These are phyloP conservation scores for Zonotrichia albicollis DNA, from an alignment of 2,797 vertebrate genomes.

Conservation along the genomic window DNA sequence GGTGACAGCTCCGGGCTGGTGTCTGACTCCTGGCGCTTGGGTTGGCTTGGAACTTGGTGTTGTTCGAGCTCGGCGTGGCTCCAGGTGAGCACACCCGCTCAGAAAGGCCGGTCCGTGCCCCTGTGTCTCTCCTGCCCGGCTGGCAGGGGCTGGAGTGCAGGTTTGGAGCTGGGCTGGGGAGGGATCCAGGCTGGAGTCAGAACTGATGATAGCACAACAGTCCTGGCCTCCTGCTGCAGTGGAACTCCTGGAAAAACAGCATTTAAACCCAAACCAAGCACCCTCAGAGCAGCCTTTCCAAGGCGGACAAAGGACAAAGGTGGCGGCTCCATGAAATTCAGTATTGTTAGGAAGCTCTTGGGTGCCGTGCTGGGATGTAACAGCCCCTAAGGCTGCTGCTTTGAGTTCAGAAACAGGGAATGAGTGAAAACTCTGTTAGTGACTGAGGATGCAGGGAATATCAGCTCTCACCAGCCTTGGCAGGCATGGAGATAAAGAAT, in stretches of 20 bases:
- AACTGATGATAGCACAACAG: neutral
- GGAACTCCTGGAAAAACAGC: neutral
- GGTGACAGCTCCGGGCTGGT: too few relatives aligned
- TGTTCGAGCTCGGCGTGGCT: neutral
- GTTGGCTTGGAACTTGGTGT: neutral
- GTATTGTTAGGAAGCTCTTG: rapidly evolving
- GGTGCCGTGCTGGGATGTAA: neutral
- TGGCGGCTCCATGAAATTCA: neutral
- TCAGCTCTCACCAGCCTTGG: neutral
- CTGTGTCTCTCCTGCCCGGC: too few relatives aligned
- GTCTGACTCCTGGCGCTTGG: too few relatives aligned
- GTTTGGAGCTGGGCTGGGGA: neutral
- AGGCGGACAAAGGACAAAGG: neutral
- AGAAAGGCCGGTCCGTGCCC: neutral
- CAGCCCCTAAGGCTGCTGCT: neutral
- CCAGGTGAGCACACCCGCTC: too few relatives aligned
- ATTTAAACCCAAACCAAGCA: neutral
- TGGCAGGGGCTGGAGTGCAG: neutral
- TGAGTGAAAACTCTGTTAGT: neutral
- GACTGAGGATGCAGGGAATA: neutral
- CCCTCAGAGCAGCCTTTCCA: neutral
- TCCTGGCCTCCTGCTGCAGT: neutral
- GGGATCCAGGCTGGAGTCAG: neutral
- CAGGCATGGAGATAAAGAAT: neutral
- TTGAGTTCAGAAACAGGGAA: neutral